Evolutionary conservation across 2,797 vertebrate genomes (phyloP).

Genomic region (Coilia nasus): DNA sequence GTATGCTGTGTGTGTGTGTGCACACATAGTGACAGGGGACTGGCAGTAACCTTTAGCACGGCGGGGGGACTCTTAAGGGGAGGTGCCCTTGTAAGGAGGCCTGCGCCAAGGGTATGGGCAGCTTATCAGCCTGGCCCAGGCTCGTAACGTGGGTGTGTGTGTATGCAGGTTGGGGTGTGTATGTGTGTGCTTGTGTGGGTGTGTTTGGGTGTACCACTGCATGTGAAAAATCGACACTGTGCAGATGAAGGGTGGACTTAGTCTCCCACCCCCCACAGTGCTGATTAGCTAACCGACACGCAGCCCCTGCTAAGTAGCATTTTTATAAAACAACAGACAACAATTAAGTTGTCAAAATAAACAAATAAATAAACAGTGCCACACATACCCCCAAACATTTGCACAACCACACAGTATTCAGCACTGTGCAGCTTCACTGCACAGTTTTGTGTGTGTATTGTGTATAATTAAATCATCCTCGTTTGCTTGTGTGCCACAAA

Average conservation of each 20-base stretch:
- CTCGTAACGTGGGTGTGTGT: too few species aligned
- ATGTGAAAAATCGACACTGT: neutral
- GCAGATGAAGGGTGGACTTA: neutral
- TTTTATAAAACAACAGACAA: too few species aligned
- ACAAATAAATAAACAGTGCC: too few species aligned
- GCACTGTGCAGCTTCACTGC: too few species aligned
- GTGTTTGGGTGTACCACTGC: neutral
- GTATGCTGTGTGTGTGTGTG: too few species aligned
- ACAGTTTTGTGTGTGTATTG: too few species aligned
- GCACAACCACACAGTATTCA: too few species aligned
- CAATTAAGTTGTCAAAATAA: too few species aligned
- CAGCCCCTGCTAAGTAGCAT: neutral
- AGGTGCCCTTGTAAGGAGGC: slow-evolving; percentile 7
- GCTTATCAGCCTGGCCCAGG: neutral
- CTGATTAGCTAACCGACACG: slow-evolving; percentile 11
- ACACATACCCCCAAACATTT: too few species aligned
- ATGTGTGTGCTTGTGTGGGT: neutral
- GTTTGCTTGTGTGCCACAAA: neutral
- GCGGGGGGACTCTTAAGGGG: neutral
- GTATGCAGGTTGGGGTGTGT: too few species aligned
- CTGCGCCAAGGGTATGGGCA: neutral
- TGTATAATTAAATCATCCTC: too few species aligned
- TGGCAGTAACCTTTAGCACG: neutral
- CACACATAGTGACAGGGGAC: too few species aligned
- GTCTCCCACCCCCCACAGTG: neutral